Evolutionary conservation across 2,888 invertebrate genomes (phyloP), one percentile per base, ranked within the genome.

Genomic region (Spodoptera exigua): DNA sequence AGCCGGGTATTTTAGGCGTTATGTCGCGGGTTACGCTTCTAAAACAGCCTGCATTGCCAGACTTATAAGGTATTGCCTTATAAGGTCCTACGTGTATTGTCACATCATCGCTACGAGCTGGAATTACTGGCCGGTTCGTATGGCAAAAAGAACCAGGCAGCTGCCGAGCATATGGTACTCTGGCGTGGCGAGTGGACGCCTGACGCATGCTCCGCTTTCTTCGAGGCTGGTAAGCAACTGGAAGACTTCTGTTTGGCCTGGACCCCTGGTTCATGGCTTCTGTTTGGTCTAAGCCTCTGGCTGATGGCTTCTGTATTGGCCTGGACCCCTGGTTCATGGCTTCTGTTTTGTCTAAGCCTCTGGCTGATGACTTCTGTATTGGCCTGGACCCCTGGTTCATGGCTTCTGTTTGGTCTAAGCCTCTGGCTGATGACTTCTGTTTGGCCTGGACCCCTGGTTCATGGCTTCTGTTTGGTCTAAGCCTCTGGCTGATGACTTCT

Each of bases 71-170:
- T n/a, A n/a, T 44, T 44, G 2, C 44, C 53, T 0, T 45, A 53
- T 12, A 34, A 16, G 12, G 45, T 53, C 0, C 7, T n/a, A 0
- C 13, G 37, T 4, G 45, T 37, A 7, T 14, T 53, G 1, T 45
- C 45, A 10, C 39, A 45, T 17, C 17, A 36, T 3, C 37, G 53
- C 0, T 53, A 53, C 10, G 44, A 45, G 36, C 39, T 53, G 35
- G 17, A 45, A 16, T 21, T 52, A 11, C 11, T 52, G 35, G 52
- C 37, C 9, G 44, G 52, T n/a, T 44, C 52, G 0, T 44, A 44
- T 14, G 57, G 57, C 13, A 57, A 57, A 14, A 45, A 14, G 1
- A 58, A 39, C 9, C 51, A 52, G 21, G 58, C 51, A 4, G 64
- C 47, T 5, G 56, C 52, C 12, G 46, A 56, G 36, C 32, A 52